These are phyloP conservation scores for Parelbella ahira DNA, from an alignment of 2,888 invertebrate genomes.

Conservation along the genomic window DNA sequence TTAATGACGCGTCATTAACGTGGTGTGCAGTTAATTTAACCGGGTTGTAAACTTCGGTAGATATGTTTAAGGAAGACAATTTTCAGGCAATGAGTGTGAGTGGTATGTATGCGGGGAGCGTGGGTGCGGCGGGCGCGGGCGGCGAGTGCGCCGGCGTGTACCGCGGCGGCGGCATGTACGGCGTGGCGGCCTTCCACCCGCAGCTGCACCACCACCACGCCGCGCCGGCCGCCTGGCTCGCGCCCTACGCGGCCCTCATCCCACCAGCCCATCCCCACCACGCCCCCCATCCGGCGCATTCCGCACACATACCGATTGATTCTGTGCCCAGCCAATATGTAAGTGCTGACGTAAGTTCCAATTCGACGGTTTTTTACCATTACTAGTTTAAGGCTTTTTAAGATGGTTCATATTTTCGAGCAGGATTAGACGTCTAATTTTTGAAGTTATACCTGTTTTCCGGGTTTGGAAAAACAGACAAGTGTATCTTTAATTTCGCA, in stretches of 20 bases:
- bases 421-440: too few species aligned
- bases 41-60: too few species aligned
- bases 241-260: conserved; percentile 68
- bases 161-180: conserved; percentile 68
- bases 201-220: conserved; percentile 71
- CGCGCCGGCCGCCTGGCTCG: conserved; percentile 67
- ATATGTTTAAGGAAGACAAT: neutral
- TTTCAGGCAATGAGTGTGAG: conserved; percentile 68
- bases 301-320: conserved; percentile 68
- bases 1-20: too few species aligned
- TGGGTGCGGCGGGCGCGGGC: conserved; percentile 54
- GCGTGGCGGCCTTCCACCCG: conserved; percentile 70
- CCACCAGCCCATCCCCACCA: conserved; percentile 60
- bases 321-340: conserved; percentile 77
- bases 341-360: conserved; percentile 39
- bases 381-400: too few species aligned
- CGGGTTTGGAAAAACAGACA: too few species aligned
- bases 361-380: conserved; percentile 11
- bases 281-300: conserved; percentile 63
- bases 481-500: too few species aligned
- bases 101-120: conserved; percentile 66
- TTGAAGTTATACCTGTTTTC: too few species aligned
- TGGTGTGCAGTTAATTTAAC: too few species aligned
- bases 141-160: conserved; percentile 68
- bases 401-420: too few species aligned